A percentile compares a stretch with the other conserved stretches of the same genome.
phyloP scores from a whole-genome alignment of 2,113 vertebrate genomes.

The Urocitellus parryii region DNA sequence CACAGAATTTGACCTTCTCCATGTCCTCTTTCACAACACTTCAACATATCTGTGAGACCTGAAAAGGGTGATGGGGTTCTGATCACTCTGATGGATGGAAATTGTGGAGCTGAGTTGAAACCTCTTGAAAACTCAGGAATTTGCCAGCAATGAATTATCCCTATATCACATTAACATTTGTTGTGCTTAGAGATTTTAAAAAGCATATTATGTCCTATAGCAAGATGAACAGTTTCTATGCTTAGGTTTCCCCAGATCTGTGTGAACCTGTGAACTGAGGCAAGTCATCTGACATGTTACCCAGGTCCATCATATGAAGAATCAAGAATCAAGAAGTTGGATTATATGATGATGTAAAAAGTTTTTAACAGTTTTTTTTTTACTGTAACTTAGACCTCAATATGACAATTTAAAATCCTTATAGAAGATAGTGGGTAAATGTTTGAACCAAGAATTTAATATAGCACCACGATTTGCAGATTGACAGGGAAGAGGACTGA shows the following conservation, averaged over 20 bases:
- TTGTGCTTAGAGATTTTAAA: not conserved
- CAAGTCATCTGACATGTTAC: not conserved
- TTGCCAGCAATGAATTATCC: not conserved
- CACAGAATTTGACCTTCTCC: not conserved
- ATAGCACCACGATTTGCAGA: not conserved
- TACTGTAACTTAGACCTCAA: not conserved
- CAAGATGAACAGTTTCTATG: not conserved
- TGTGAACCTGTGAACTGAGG: not conserved
- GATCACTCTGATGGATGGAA: not conserved
- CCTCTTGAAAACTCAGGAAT: not conserved
- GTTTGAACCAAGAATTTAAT: not conserved
- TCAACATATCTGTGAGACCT: not conserved
- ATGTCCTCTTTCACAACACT: not conserved
- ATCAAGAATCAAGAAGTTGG: not conserved
- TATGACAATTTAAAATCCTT: not conserved
- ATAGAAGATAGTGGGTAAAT: not conserved
- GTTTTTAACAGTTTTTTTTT: not conserved
- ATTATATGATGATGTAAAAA: not conserved
- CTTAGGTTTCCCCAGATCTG: not conserved
- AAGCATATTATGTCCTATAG: not conserved
- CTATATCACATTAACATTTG: not conserved
- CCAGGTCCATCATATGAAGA: not conserved
- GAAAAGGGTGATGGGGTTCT: not conserved
- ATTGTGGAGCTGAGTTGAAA: not conserved
- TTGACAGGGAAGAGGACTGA: not conserved